Percentiles rank a stretch among this genome's conserved stretches.
Evolutionary conservation across 53 echinoderm and acorn worm genomes (phyloP).

Genomic region (Holothuria leucospilota): DNA sequence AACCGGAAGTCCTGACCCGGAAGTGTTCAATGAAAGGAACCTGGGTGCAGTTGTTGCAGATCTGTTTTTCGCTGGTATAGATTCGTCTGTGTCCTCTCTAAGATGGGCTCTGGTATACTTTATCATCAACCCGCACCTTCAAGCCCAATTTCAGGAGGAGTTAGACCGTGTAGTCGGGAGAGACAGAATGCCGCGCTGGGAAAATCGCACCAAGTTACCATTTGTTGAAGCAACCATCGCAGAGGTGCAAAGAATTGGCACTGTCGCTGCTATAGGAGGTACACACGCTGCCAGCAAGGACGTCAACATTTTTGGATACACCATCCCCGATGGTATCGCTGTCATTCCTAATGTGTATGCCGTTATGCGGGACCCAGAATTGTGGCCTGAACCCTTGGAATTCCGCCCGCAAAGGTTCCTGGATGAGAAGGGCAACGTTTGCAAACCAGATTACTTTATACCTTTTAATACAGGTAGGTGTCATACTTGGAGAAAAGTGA

Average conservation of each 20-base stretch:
- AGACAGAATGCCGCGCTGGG: conserved; percentile 33
- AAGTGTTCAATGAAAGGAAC: conserved; percentile 39
- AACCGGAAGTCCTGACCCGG: conserved; percentile 42
- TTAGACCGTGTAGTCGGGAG: conserved; percentile 34
- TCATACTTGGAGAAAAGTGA: too few relatives aligned
- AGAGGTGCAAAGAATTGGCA: conserved; percentile 31
- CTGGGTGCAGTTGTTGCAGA: conserved; percentile 30
- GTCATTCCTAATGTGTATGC: conserved; percentile 45
- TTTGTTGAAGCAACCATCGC: conserved; percentile 35
- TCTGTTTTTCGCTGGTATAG: conserved; percentile 45
- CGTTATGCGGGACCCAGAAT: conserved; percentile 26
- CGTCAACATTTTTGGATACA: conserved; percentile 21
- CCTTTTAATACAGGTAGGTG: conserved; percentile 41
- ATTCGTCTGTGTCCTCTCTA: conserved; percentile 36
- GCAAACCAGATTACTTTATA: conserved; percentile 46
- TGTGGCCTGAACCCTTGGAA: conserved; percentile 31
- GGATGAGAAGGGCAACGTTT: conserved; percentile 25
- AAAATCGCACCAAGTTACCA: conserved; percentile 11
- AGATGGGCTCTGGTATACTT: conserved; percentile 29
- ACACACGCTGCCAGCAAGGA: conserved; percentile 32
- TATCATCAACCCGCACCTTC: conserved; percentile 19
- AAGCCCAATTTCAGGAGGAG: conserved; percentile 30
- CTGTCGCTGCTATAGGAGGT: conserved; percentile 35
- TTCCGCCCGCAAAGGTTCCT: conserved; percentile 38
- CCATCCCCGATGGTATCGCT: conserved; percentile 25